Percentiles rank a stretch among this genome's conserved stretches.
Conservation (phyloP, 2,797 vertebrate species). For the Anabacerthia variegaticeps region DNA sequence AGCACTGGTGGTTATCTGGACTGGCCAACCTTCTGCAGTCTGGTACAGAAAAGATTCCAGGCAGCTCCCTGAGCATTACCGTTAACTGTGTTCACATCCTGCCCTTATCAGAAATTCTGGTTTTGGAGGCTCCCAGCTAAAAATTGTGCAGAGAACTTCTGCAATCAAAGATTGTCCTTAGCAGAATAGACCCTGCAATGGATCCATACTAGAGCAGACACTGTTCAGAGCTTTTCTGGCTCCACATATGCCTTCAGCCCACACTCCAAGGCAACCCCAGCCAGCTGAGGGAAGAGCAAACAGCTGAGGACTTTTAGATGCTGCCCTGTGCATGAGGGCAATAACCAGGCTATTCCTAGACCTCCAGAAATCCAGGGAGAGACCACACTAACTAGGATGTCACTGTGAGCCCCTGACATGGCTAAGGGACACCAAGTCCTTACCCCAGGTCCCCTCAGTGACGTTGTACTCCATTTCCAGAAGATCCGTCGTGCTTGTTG, state of each 20-base stretch:
- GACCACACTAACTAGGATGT: fast-evolving
- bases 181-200: background rate
- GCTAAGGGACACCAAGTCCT: background rate
- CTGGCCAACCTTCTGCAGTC: background rate
- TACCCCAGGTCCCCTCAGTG: constrained; percentile 68
- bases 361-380: background rate
- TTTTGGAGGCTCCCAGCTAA: background rate
- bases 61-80: background rate
- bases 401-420: background rate
- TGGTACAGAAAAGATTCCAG: background rate
- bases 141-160: background rate
- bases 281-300: background rate
- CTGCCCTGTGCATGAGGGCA: background rate
- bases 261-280: background rate
- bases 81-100: background rate
- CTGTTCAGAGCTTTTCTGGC: background rate
- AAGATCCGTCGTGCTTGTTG: constrained; percentile 31
- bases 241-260: background rate
- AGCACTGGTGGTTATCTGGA: background rate
- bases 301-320: background rate
- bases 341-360: background rate
- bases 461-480: constrained; percentile 23
- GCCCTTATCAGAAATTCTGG: background rate
- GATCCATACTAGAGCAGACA: background rate
- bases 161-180: background rate